These are phyloP conservation scores for Rattus rattus DNA, from an alignment of 2,113 vertebrate genomes.

Conservation along the genomic window DNA sequence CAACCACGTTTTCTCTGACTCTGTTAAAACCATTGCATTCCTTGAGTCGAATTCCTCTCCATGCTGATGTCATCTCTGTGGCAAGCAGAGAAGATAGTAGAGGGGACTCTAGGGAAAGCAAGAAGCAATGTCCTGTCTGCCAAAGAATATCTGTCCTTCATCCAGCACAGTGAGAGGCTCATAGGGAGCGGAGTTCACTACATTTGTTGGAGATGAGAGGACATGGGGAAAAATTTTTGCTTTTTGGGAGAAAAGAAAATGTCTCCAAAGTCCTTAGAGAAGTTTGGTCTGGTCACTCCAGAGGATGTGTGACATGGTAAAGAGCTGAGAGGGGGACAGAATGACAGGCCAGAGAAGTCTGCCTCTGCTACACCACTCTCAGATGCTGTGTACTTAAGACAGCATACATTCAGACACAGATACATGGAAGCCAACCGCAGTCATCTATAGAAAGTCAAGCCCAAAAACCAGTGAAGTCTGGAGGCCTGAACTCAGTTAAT, in stretches of 20 bases:
- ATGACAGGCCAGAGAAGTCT: background rate
- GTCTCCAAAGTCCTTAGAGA: background rate
- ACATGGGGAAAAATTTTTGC: background rate
- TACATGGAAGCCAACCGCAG: background rate
- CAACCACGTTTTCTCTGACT: background rate
- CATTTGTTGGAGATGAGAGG: background rate
- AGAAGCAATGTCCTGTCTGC: background rate
- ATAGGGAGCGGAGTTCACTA: background rate
- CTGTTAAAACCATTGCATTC: background rate
- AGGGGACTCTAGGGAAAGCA: background rate
- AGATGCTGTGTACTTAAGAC: background rate
- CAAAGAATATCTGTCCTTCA: background rate
- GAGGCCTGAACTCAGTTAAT: background rate
- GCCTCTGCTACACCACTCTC: background rate
- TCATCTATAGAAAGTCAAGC: background rate
- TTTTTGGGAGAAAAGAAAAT: background rate
- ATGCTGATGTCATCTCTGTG: background rate
- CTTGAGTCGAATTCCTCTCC: background rate
- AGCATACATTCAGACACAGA: background rate
- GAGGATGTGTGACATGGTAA: background rate
- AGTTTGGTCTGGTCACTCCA: background rate
- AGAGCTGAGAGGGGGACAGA: background rate
- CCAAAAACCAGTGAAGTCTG: background rate
- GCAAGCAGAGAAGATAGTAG: background rate
- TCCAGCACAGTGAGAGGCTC: background rate